A percentile compares a stretch with the other conserved stretches of the same genome.
These are phyloP conservation scores for Aphelinus certus DNA, from an alignment of 1,140 invertebrate genomes.

Conservation along the genomic window DNA sequence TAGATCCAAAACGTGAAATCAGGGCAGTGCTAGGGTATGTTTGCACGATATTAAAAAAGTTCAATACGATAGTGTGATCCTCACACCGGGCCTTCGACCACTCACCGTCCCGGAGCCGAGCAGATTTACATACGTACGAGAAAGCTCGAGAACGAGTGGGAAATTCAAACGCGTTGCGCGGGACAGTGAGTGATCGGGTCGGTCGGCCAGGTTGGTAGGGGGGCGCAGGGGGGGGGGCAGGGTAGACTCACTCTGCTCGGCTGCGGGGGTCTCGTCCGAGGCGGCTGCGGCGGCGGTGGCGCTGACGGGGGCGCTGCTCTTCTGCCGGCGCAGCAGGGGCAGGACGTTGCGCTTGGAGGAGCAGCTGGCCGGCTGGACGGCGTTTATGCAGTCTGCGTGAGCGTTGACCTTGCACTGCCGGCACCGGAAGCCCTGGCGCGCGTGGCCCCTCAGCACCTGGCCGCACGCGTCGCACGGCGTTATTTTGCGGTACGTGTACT, in stretches of 20 bases:
- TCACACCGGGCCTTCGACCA: no score
- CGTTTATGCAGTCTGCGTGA: conserved; percentile 80
- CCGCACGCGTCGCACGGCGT: conserved; percentile 94
- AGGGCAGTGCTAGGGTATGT: not conserved
- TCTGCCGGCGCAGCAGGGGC: conserved; percentile 85
- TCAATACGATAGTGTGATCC: no score
- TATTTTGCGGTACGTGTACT: conserved; percentile 95
- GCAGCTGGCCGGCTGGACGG: conserved; percentile 57
- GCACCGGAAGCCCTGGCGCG: conserved; percentile 90
- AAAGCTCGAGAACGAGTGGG: no score
- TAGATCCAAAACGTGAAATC: conserved; percentile 2
- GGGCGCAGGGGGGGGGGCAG: no score
- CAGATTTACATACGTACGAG: no score
- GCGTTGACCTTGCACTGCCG: conserved; percentile 91
- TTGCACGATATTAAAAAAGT: not conserved
- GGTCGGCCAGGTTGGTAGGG: no score
- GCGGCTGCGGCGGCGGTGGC: conserved; percentile 8
- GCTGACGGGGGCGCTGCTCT: conserved; percentile 71
- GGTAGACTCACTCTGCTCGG: conserved; percentile 61
- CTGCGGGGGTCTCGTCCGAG: conserved; percentile 49
- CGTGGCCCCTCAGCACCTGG: conserved; percentile 90
- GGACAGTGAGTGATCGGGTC: no score
- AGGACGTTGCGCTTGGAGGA: conserved; percentile 76
- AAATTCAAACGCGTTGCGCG: no score
- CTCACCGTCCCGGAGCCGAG: no score